These are phyloP conservation scores for Nicator chloris DNA, from an alignment of 2,113 vertebrate species.

Conservation along the genomic window DNA sequence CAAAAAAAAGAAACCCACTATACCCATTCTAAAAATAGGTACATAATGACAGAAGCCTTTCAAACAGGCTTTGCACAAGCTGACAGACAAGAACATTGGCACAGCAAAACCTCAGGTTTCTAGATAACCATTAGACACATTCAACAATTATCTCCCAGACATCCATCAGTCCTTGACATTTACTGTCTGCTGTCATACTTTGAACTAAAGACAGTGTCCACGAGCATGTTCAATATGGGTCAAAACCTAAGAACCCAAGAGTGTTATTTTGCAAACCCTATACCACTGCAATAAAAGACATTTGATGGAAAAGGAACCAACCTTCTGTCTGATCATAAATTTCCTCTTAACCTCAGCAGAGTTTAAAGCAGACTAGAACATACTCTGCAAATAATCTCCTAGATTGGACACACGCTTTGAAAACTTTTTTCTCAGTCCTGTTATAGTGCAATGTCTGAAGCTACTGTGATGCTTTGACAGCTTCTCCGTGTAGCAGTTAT, in stretches of 20 bases:
- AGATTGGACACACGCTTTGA: not conserved
- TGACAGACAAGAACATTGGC: not conserved
- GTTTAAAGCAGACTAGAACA: not conserved
- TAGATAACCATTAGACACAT: not conserved
- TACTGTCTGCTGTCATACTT: not conserved
- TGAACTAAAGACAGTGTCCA: not conserved
- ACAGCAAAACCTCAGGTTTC: not conserved
- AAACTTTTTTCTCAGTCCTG: not conserved
- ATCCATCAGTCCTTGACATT: not conserved
- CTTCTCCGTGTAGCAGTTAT: not conserved
- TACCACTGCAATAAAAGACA: not conserved
- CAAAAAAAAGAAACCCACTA: not conserved
- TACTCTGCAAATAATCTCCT: not conserved
- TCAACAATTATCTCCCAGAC: not conserved
- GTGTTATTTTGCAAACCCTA: not conserved
- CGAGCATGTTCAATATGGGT: not conserved
- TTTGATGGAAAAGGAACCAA: not conserved
- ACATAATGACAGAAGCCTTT: not conserved
- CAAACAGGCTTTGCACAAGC: not conserved
- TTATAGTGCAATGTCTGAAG: not conserved
- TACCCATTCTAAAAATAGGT: not conserved
- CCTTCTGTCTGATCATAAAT: not conserved
- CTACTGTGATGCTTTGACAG: not conserved
- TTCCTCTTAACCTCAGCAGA: not conserved
- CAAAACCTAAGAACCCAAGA: not conserved